phyloP scores from a whole-genome alignment of 2,888 invertebrate species.

The Melanotus villosus region DNA sequence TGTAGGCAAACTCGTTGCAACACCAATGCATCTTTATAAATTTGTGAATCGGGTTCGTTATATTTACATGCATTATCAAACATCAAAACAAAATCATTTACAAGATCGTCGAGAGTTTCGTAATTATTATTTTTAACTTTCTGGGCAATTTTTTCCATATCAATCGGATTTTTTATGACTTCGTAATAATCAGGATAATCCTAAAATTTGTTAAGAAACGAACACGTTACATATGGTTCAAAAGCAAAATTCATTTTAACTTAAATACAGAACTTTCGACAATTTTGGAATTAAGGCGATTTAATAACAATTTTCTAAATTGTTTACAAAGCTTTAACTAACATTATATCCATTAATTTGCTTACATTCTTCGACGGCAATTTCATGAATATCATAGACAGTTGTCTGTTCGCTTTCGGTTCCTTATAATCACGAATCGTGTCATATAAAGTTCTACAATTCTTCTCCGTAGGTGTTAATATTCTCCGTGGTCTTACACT shows the following conservation, averaged over 20 bases:
- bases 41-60: slow-evolving; percentile 97
- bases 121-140: slow-evolving; percentile 85
- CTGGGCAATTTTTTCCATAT: slow-evolving; percentile 93
- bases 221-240: too few relatives aligned
- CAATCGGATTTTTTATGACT: slow-evolving; percentile 96
- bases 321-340: too few relatives aligned
- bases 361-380: slow-evolving; percentile 88
- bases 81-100: slow-evolving; percentile 92
- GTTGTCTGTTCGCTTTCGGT: slow-evolving; percentile 85
- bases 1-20: slow-evolving; percentile 93
- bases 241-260: background rate
- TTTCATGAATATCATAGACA: slow-evolving; percentile 96
- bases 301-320: too few relatives aligned
- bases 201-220: slow-evolving; percentile 59
- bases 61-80: slow-evolving; percentile 98
- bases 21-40: slow-evolving; percentile 96
- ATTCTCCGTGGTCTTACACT: slow-evolving; percentile 69
- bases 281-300: too few relatives aligned
- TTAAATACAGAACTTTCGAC: slow-evolving; percentile 21
- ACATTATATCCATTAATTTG: too few relatives aligned
- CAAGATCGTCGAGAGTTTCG: slow-evolving; percentile 87
- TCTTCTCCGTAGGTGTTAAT: slow-evolving; percentile 77
- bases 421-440: slow-evolving; percentile 92
- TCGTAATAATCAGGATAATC: slow-evolving; percentile 99
- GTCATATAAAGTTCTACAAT: slow-evolving; percentile 89